These are phyloP conservation scores for Steinernema carpocapsae DNA, from an alignment of 2,888 invertebrate genomes.

Conservation along the genomic window DNA sequence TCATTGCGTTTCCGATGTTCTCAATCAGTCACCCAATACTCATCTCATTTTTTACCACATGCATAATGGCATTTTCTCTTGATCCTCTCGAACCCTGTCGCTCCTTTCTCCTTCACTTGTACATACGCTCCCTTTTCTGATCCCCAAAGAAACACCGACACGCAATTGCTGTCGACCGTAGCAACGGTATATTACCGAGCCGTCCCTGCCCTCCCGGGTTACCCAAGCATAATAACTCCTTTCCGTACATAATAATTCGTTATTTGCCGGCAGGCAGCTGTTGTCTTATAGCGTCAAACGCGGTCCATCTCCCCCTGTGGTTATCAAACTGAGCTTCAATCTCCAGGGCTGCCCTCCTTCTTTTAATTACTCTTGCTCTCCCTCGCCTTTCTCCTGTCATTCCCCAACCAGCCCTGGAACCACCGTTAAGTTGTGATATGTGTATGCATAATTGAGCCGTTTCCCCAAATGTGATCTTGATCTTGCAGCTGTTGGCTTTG, in stretches of 20 bases:
- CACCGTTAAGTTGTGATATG: conserved; percentile 23
- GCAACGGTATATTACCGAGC: conserved; percentile 31
- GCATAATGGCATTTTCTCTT: conserved; percentile 35
- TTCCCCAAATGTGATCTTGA: conserved; percentile 33
- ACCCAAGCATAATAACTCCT: not conserved
- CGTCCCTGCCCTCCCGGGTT: conserved; percentile 4
- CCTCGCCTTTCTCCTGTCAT: not conserved
- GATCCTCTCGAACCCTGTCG: conserved; percentile 16
- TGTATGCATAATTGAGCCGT: conserved; percentile 27
- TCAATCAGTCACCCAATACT: conserved; percentile 20
- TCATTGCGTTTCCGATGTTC: conserved; percentile 34
- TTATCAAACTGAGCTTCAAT: conserved; percentile 9
- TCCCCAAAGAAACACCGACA: conserved; percentile 2
- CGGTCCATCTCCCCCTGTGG: not conserved
- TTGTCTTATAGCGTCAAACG: conserved; percentile 25
- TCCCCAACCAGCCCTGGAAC: conserved; percentile 6
- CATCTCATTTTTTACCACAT: conserved; percentile 5
- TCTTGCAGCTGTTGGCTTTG: conserved; percentile 32
- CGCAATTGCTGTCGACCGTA: conserved; percentile 10
- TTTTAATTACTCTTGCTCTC: not conserved
- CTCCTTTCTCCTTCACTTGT: not conserved
- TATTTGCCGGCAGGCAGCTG: conserved; percentile 8
- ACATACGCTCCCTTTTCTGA: not conserved
- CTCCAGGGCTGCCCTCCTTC: not conserved
- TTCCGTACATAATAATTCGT: not conserved